Evolutionary conservation across 2,888 invertebrate species (phyloP).

Genomic region (Melanostoma scalare): DNA sequence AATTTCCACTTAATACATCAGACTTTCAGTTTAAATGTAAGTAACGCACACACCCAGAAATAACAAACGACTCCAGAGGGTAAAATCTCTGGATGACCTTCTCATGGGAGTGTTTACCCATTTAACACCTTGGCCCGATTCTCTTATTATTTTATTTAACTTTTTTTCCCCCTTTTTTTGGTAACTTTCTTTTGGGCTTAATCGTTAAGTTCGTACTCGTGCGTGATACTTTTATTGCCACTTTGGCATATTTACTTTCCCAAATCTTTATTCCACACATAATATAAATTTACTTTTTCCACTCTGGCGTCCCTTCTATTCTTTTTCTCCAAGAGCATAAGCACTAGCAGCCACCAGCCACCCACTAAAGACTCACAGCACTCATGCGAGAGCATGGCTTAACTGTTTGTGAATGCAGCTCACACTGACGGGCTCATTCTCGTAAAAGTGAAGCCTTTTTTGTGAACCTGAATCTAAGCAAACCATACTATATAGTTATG

Average conservation of each 20-base stretch:
- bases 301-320: background rate
- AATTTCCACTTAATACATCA: too few relatives aligned
- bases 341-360: slow-evolving; percentile 9
- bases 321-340: background rate
- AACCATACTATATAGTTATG: too few relatives aligned
- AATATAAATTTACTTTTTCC: slow-evolving; percentile 19
- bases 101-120: slow-evolving; percentile 18
- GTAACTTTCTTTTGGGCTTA: slow-evolving; percentile 17
- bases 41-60: too few relatives aligned
- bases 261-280: slow-evolving; percentile 19
- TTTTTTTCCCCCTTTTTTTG: background rate
- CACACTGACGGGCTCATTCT: slow-evolving; percentile 21
- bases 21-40: too few relatives aligned
- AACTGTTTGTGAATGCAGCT: slow-evolving; percentile 56
- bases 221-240: slow-evolving; percentile 52
- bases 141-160: too few relatives aligned
- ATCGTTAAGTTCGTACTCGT: slow-evolving; percentile 35
- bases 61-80: background rate
- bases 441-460: slow-evolving; percentile 42
- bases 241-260: slow-evolving; percentile 46
- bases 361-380: slow-evolving; percentile 4
- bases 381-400: slow-evolving; percentile 35
- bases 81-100: background rate
- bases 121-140: slow-evolving; percentile 34
- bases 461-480: too few relatives aligned